These are phyloP conservation scores for Piscicola geometra DNA, from an alignment of 2,888 invertebrate species.

Conservation along the genomic window DNA sequence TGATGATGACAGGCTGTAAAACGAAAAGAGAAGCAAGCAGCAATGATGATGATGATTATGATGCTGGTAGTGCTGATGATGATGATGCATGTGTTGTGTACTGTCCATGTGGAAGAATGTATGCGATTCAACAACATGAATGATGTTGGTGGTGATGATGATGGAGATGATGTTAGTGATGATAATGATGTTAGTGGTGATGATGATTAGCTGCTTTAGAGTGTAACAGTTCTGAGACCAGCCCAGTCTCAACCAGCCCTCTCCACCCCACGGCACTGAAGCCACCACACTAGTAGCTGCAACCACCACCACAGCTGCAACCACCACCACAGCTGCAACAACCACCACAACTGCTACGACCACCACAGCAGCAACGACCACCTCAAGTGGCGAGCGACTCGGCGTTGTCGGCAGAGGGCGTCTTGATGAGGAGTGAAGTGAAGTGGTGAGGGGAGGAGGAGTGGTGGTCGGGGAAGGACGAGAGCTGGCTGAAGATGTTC, in stretches of 20 bases:
- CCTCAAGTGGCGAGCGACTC: too few species aligned
- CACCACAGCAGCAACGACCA: too few species aligned
- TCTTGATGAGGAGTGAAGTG: too few species aligned
- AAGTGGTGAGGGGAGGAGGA: too few species aligned
- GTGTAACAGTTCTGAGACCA: not conserved
- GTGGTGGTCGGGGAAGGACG: not conserved
- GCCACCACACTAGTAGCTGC: too few species aligned
- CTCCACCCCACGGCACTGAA: too few species aligned
- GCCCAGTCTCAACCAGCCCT: too few species aligned
- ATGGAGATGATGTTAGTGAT: too few species aligned
- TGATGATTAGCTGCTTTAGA: not conserved
- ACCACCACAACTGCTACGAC: too few species aligned
- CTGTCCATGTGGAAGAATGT: not conserved
- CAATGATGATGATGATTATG: constrained; percentile 15
- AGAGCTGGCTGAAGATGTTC: constrained; percentile 22
- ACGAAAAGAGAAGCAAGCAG: not conserved
- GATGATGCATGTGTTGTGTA: not conserved
- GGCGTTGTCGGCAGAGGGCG: too few species aligned
- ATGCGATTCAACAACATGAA: not conserved
- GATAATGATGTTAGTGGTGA: not conserved
- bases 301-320: too few species aligned
- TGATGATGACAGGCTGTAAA: not conserved
- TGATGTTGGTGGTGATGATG: not conserved
- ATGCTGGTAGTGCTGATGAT: not conserved
- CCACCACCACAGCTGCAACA: too few species aligned